Percentiles rank a stretch among this genome's conserved stretches.
Evolutionary conservation across 2,797 vertebrate species (phyloP).

Genomic region (Fistularia tabacaria): DNA sequence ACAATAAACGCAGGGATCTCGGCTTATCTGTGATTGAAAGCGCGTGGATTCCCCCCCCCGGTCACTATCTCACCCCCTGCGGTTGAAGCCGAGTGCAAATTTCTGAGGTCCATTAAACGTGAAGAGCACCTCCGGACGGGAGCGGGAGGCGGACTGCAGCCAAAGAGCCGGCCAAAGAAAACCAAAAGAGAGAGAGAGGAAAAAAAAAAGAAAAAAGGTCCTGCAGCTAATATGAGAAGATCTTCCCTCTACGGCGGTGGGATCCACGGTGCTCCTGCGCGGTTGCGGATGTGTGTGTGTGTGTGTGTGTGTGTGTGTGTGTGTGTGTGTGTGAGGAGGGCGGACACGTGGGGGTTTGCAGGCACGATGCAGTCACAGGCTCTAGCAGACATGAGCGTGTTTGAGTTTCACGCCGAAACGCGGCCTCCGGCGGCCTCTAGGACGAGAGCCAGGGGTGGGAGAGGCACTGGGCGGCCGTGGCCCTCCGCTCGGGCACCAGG

Average conservation of each 20-base stretch:
- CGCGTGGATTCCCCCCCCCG: constrained; percentile 8
- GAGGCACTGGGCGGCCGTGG: constrained; percentile 92
- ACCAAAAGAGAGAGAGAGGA: constrained; percentile 6
- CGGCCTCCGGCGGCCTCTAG: constrained; percentile 59
- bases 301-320: constrained; percentile 35
- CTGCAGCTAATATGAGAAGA: constrained; percentile 42
- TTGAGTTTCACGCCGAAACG: constrained; percentile 26
- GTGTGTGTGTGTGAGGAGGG: constrained; percentile 25
- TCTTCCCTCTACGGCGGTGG: constrained; percentile 37
- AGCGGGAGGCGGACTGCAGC: too few relatives aligned
- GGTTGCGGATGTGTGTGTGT: constrained; percentile 20
- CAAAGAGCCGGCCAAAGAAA: too few relatives aligned
- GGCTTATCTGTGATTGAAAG: constrained; percentile 9
- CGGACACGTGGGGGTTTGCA: constrained; percentile 23
- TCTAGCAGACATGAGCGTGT: constrained; percentile 25
- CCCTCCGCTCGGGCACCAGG: constrained; percentile 90
- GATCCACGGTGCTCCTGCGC: constrained; percentile 12
- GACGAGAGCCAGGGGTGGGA: constrained; percentile 88
- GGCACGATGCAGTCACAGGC: constrained; percentile 32
- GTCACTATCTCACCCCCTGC: constrained; percentile 5
- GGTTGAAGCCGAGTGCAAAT: constrained; percentile 22
- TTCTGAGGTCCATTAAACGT: constrained; percentile 1
- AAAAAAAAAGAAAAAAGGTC: constrained; percentile 25
- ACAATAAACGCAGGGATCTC: neutral
- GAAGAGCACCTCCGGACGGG: constrained; percentile 17